phyloP scores from a whole-genome alignment of 1,140 invertebrate genomes.

The Aphaenogaster floridana region DNA sequence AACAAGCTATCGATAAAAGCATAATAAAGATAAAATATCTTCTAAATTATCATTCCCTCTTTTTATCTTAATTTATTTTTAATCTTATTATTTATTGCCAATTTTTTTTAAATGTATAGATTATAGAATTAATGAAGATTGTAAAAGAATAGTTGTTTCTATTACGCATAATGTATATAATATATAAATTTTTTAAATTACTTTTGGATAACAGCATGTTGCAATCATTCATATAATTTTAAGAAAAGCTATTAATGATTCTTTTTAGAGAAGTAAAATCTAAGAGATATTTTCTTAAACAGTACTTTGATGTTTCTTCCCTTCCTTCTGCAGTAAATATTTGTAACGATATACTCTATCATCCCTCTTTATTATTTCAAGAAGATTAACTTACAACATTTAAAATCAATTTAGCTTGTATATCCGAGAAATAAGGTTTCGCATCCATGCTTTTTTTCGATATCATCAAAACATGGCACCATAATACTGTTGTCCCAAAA shows the following conservation, averaged over 20 bases:
- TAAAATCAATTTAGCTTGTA: conserved; percentile 38
- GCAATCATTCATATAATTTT: not conserved
- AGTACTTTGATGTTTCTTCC: conserved; percentile 20
- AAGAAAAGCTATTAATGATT: not conserved
- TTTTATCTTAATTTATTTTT: not conserved
- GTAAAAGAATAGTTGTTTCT: not conserved
- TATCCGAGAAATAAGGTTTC: conserved; percentile 24
- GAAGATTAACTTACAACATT: conserved; percentile 40
- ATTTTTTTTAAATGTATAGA: not conserved
- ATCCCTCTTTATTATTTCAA: conserved; percentile 34
- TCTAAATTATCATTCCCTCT: not conserved
- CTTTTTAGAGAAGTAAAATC: not conserved
- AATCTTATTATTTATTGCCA: not conserved
- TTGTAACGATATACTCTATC: conserved; percentile 21
- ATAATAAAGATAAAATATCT: conserved; percentile 2
- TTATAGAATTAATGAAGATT: not conserved
- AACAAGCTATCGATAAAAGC: conserved; percentile 28
- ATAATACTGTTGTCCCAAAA: conserved; percentile 55
- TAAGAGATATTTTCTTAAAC: not conserved
- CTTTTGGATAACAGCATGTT: not conserved
- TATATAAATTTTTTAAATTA: conserved; percentile 1
- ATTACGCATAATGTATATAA: not conserved
- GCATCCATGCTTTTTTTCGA: conserved; percentile 30
- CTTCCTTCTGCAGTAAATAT: not conserved
- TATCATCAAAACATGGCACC: conserved; percentile 50